Percentiles rank a stretch among this genome's conserved stretches.
Conservation (phyloP, 30 jellyfish, hydroid and myxozoan species). For the Aurelia aurita complex sp. Pacific region DNA sequence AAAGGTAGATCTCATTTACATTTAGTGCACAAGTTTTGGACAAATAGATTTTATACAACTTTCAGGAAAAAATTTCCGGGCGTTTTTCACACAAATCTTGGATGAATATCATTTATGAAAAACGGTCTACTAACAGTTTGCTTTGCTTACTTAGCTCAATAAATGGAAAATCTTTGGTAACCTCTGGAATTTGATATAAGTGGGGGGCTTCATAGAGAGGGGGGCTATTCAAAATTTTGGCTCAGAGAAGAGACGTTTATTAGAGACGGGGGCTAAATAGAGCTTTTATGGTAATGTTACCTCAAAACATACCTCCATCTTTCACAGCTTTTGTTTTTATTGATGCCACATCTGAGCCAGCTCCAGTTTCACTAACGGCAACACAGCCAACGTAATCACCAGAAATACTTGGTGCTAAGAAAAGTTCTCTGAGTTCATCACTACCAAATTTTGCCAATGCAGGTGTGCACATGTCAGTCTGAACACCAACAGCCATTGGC, state of each 20-base stretch:
- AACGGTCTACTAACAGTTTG: too few relatives aligned
- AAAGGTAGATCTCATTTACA: too few relatives aligned
- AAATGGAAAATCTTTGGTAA: neutral
- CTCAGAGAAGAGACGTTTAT: too few relatives aligned
- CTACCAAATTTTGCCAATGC: conserved; percentile 98
- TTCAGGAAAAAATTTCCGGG: too few relatives aligned
- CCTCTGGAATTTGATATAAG: too few relatives aligned
- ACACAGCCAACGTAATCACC: conserved; percentile 98
- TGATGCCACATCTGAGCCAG: conserved; percentile 98
- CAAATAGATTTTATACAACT: too few relatives aligned
- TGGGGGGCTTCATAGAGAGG: too few relatives aligned
- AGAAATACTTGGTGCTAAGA: conserved; percentile 96
- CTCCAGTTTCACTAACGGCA: conserved; percentile 96
- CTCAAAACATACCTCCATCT: conserved; percentile 87
- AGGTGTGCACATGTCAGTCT: conserved; percentile 97
- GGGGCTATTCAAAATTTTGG: too few relatives aligned
- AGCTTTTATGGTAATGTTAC: neutral
- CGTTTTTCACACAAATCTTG: too few relatives aligned
- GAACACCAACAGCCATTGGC: conserved; percentile 99
- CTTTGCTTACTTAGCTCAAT: neutral
- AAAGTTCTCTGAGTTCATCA: conserved; percentile 82
- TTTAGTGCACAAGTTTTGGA: too few relatives aligned
- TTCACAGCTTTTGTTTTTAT: conserved; percentile 90
- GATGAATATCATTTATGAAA: too few relatives aligned
- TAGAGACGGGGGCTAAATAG: too few relatives aligned